These are phyloP conservation scores for Tachyglossus aculeatus DNA, from an alignment of 2,797 vertebrate genomes.

Conservation along the genomic window DNA sequence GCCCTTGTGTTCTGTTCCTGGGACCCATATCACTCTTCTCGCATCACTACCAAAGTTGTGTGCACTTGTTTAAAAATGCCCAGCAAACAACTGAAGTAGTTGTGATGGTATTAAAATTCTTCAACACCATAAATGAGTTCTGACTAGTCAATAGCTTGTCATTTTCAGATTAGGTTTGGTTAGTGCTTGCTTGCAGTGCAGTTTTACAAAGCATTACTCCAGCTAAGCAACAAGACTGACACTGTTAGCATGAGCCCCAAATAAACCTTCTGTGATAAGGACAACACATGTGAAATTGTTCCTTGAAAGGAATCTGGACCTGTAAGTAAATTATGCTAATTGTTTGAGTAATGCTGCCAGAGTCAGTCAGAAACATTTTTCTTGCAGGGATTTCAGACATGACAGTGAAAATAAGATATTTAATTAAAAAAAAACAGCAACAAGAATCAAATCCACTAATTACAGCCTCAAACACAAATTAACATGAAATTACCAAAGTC, in stretches of 20 bases:
- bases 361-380: constrained; percentile 3
- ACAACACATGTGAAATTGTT: neutral
- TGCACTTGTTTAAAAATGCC: too few species aligned
- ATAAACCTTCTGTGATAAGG: neutral
- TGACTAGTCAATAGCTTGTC: neutral
- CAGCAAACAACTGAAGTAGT: too few species aligned
- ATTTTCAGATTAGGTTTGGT: neutral
- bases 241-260: neutral
- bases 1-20: too few species aligned
- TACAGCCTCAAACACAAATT: constrained; percentile 28
- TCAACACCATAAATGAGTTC: neutral
- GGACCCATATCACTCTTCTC: too few species aligned
- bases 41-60: too few species aligned
- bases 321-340: neutral
- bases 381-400: constrained; percentile 27
- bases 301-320: neutral
- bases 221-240: neutral
- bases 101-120: too few species aligned
- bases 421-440: too few species aligned
- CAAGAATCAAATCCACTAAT: constrained; percentile 17
- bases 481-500: constrained; percentile 28
- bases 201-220: neutral
- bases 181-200: neutral
- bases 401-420: constrained; percentile 21
- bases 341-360: constrained; percentile 1